phyloP scores from a whole-genome alignment of 1,140 invertebrate species.

The Drosophila sproati region DNA sequence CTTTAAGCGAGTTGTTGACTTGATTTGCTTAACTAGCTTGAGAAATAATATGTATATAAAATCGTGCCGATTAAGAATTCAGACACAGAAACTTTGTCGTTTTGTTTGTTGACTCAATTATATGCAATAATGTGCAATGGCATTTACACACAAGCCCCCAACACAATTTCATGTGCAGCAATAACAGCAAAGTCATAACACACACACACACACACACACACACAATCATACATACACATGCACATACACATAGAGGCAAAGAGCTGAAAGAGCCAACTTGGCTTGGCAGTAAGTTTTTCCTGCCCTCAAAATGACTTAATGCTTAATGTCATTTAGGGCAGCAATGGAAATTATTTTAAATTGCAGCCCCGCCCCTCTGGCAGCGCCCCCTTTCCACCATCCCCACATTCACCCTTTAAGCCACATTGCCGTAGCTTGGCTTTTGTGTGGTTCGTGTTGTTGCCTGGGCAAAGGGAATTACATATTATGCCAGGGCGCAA shows the following conservation, averaged over 20 bases:
- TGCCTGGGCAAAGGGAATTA: constrained; percentile 60
- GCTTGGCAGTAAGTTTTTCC: constrained; percentile 50
- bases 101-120: constrained; percentile 59
- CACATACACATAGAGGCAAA: constrained; percentile 4
- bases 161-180: constrained; percentile 16
- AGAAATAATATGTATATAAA: neutral
- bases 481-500: constrained; percentile 63
- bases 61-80: neutral
- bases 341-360: constrained; percentile 75
- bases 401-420: too few species aligned
- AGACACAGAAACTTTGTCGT: constrained; percentile 8
- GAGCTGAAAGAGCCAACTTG: constrained; percentile 5
- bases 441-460: constrained; percentile 38
- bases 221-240: constrained; percentile 25
- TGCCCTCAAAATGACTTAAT: constrained; percentile 67
- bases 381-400: neutral
- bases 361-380: constrained; percentile 48
- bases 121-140: constrained; percentile 71
- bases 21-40: constrained; percentile 2
- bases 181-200: constrained; percentile 48
- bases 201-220: constrained; percentile 15
- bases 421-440: constrained; percentile 5
- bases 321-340: constrained; percentile 77
- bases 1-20: neutral
- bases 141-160: constrained; percentile 23